Base-by-base conservation (phyloP, 2,797 vertebrate species). In the Anguilla megastoma region DNA sequence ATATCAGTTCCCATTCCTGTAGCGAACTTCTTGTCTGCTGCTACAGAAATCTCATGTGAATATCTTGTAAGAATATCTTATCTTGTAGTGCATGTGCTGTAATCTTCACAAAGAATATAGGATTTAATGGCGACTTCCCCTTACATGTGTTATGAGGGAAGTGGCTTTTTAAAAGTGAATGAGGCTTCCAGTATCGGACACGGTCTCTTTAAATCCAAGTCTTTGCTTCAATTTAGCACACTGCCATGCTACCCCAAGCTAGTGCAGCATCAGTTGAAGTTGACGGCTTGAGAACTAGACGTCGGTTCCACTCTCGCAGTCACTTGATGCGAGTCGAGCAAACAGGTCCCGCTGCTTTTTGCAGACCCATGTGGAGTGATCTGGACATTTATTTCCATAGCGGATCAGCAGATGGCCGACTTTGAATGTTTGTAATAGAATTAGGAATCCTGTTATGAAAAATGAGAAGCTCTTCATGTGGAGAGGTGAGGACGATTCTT, bases 361-460 rank as follows among this genome's bases (percentile, higher is more conserved):
- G 18, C 63, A 27, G 1, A 66, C 63, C n/a, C 63, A 66, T 24
- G 24, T 6, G 7, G 24, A 66, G 63, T 5, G 63, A 66, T n/a
- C 63, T 9, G n/a, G n/a, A 27, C 24, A 14, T 66, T 66, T 66
- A n/a, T 66, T 66, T 66, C 24, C 63, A 66, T 66, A 66, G 24
- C 24, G n/a, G 63, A 66, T 66, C 63, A 27, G n/a, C 63, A 66
- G 63, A 66, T 66, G 63, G 24, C 63, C 0, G 24, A 66, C 21
- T 66, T 41, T 66, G 63, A 66, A 66, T 66, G 63, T 66, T 66
- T 66, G n/a, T 66, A 9, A 66, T n/a, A 66, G 63, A 66, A 27
- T 66, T n/a, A 66, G 63, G 63, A 66, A 66, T 66, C n/a, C 63
- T 66, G 63, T 66, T 66, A 66, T 66, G 63, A 66, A 66, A 66